Percentiles rank a stretch among this genome's conserved stretches.
Evolutionary conservation across 2,113 vertebrate genomes (phyloP).

Genomic region (Mesitornis unicolor): DNA sequence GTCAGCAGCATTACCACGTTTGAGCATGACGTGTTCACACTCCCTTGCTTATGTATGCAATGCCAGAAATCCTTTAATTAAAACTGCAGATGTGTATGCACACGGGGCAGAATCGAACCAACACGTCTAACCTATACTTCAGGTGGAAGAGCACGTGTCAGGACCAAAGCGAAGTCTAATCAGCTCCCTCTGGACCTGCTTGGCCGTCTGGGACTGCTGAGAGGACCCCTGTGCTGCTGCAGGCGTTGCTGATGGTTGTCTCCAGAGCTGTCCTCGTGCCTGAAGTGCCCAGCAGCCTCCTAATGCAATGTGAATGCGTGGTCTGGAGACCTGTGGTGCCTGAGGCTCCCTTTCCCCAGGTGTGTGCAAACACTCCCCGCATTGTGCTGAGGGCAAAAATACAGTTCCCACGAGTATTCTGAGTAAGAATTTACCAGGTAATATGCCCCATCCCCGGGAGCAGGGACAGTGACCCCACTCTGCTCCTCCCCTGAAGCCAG

Average conservation of each 20-base stretch:
- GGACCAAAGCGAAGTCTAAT: neutral
- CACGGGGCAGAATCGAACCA: neutral
- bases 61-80: neutral
- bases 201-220: neutral
- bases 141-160: neutral
- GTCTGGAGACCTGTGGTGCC: neutral
- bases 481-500: neutral
- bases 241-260: neutral
- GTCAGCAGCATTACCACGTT: neutral
- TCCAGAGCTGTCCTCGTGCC: neutral
- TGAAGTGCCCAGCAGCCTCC: neutral
- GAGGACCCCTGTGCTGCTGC: neutral
- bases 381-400: neutral
- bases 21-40: neutral
- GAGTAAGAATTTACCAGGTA: neutral
- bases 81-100: neutral
- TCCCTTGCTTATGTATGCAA: neutral
- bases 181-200: neutral
- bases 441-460: neutral
- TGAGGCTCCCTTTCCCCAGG: neutral
- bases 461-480: neutral
- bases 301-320: neutral
- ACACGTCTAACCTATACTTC: neutral
- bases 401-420: neutral
- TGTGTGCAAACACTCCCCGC: neutral